A percentile compares a stretch with the other conserved stretches of the same genome.
phyloP scores from a whole-genome alignment of 2,888 invertebrate genomes.

The Agrotis clavis region DNA sequence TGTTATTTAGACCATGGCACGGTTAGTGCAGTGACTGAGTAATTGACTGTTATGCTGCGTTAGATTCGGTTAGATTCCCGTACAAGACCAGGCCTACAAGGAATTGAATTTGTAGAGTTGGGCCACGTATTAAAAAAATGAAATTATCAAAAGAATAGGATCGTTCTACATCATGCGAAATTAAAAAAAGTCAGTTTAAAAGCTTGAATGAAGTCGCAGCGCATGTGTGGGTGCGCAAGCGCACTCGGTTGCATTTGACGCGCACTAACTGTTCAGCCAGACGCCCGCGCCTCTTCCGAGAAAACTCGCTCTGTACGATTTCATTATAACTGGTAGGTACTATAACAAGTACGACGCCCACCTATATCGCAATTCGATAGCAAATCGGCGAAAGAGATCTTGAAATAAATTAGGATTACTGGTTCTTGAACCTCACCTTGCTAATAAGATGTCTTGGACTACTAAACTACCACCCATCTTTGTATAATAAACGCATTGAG shows the following conservation, averaged over 20 bases:
- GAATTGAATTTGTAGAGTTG: too few species aligned
- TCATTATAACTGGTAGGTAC: slow-evolving; percentile 58
- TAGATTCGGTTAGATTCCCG: too few species aligned
- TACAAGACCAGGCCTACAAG: too few species aligned
- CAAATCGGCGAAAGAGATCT: slow-evolving; percentile 42
- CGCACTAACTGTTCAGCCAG: slow-evolving; percentile 68
- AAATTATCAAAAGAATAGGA: too few species aligned
- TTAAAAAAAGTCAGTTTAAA: slow-evolving; percentile 12
- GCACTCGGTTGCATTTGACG: slow-evolving; percentile 58
- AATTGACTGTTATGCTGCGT: too few species aligned
- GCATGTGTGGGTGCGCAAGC: slow-evolving; percentile 48
- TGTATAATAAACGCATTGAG: slow-evolving; percentile 23
- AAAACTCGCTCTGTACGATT: slow-evolving; percentile 71
- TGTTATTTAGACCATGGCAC: neutral
- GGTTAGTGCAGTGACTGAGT: too few species aligned
- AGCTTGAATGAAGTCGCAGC: slow-evolving; percentile 33
- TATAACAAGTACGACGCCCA: slow-evolving; percentile 52
- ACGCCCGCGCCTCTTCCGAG: slow-evolving; percentile 76
- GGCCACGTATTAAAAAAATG: too few species aligned
- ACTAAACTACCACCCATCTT: neutral
- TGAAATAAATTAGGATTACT: slow-evolving; percentile 41
- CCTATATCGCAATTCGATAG: slow-evolving; percentile 54
- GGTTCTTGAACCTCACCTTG: slow-evolving; percentile 21
- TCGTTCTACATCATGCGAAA: neutral
- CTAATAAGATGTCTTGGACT: slow-evolving; percentile 7